Evolutionary conservation across 2,888 invertebrate genomes (phyloP).

Genomic region (Agrochola macilenta): DNA sequence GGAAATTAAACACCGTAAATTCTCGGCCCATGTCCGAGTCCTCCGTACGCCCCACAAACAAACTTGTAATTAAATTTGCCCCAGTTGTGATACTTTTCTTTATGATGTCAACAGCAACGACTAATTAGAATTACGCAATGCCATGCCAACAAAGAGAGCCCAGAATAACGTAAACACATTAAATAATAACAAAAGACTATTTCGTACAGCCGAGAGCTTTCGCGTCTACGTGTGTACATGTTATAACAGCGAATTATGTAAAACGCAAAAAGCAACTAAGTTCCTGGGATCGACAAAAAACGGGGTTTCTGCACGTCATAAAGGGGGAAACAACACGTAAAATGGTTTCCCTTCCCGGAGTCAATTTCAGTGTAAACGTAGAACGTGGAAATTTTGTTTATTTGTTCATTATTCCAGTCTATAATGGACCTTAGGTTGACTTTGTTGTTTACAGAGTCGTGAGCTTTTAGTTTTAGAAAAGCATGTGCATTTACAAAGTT

Average conservation of each 20-base stretch:
- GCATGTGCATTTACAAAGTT: constrained; percentile 22
- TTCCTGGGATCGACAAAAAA: constrained; percentile 58
- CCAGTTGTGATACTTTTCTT: constrained; percentile 59
- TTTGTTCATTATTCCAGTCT: constrained; percentile 52
- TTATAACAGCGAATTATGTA: constrained; percentile 51
- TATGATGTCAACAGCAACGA: constrained; percentile 55
- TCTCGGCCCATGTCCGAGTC: constrained; percentile 26
- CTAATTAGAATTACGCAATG: constrained; percentile 65
- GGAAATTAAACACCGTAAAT: constrained; percentile 46
- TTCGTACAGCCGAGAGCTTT: constrained; percentile 34
- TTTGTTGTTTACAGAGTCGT: constrained; percentile 7
- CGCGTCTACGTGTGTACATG: constrained; percentile 34
- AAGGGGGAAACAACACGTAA: constrained; percentile 67
- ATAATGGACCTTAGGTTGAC: constrained; percentile 15
- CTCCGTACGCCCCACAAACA: constrained; percentile 27
- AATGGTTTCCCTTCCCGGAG: constrained; percentile 66
- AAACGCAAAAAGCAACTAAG: constrained; percentile 45
- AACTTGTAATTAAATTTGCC: constrained; percentile 62
- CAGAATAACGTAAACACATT: constrained; percentile 43
- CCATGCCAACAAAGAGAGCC: constrained; percentile 46
- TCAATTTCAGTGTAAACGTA: constrained; percentile 62
- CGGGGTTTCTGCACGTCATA: constrained; percentile 67
- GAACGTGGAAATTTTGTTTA: constrained; percentile 58
- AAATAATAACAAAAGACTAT: constrained; percentile 54
- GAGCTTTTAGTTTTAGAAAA: constrained; percentile 17